Evolutionary conservation across 2,113 vertebrate species (phyloP).

Genomic region (Grallaria varia): DNA sequence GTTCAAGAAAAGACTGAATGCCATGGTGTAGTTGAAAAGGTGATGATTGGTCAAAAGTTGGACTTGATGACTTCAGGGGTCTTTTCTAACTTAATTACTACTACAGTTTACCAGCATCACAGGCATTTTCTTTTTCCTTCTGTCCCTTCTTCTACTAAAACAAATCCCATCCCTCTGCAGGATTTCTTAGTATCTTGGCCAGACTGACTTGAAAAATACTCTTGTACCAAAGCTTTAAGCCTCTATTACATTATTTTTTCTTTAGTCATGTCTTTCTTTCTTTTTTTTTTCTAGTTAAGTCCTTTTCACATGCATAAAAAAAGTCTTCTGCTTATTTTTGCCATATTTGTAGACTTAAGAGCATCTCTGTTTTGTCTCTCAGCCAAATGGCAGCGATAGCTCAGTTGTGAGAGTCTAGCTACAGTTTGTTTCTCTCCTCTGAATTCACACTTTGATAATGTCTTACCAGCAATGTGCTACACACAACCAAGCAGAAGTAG

Average conservation of each 20-base stretch:
- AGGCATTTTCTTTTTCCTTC: background rate
- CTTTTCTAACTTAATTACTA: background rate
- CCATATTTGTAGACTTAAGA: background rate
- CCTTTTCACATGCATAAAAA: background rate
- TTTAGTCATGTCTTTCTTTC: fast-evolving
- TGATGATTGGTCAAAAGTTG: background rate
- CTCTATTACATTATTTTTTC: background rate
- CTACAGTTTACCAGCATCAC: background rate
- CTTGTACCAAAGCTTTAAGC: background rate
- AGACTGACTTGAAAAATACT: background rate
- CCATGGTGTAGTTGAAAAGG: background rate
- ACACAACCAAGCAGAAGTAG: background rate
- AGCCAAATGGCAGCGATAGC: background rate
- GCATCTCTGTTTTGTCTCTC: background rate
- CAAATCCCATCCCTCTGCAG: background rate
- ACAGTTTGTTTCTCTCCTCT: background rate
- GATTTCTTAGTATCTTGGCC: background rate
- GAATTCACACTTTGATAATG: background rate
- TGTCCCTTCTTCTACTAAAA: background rate
- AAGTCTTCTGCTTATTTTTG: background rate
- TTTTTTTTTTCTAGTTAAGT: background rate
- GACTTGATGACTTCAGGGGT: background rate
- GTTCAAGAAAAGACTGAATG: background rate
- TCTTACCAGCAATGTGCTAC: background rate
- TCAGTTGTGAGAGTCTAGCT: background rate